These are phyloP conservation scores for Camponotus pennsylvanicus DNA, from an alignment of 1,140 invertebrate genomes.

Conservation along the genomic window DNA sequence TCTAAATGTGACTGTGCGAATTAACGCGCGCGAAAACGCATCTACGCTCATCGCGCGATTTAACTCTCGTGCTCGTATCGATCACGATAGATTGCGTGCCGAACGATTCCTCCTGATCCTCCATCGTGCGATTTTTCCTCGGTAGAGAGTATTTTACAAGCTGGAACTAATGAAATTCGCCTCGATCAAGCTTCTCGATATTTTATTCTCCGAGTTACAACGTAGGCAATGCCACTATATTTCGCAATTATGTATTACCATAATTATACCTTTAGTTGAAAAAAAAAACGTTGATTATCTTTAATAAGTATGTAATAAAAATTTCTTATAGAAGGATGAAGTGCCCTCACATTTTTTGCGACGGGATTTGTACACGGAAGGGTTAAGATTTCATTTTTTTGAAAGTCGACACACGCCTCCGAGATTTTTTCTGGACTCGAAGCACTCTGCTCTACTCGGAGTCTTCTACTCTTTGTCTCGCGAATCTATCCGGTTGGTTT, in stretches of 20 bases:
- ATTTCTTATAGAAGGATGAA: no score
- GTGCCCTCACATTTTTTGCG: neutral
- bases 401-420: slow-evolving; percentile 11
- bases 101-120: neutral
- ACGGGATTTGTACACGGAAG: neutral
- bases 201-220: neutral
- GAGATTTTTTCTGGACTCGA: neutral
- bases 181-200: neutral
- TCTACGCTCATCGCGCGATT: slow-evolving; percentile 33
- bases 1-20: slow-evolving; percentile 34
- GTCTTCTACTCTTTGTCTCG: slow-evolving; percentile 7
- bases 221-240: slow-evolving; percentile 2
- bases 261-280: slow-evolving; percentile 33
- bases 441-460: no score
- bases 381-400: neutral
- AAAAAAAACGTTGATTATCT: slow-evolving; percentile 6
- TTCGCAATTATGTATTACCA: slow-evolving; percentile 23
- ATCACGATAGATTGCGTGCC: slow-evolving; percentile 28
- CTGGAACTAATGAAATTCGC: neutral
- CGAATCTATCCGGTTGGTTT: slow-evolving; percentile 57
- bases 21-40: slow-evolving; percentile 4
- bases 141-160: neutral
- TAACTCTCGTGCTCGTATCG: slow-evolving; percentile 19
- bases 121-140: neutral
- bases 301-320: neutral